Evolutionary conservation across 2,113 vertebrate species (phyloP), one percentile per base, ranked within the genome.

Genomic region (Zosterops borbonicus): DNA sequence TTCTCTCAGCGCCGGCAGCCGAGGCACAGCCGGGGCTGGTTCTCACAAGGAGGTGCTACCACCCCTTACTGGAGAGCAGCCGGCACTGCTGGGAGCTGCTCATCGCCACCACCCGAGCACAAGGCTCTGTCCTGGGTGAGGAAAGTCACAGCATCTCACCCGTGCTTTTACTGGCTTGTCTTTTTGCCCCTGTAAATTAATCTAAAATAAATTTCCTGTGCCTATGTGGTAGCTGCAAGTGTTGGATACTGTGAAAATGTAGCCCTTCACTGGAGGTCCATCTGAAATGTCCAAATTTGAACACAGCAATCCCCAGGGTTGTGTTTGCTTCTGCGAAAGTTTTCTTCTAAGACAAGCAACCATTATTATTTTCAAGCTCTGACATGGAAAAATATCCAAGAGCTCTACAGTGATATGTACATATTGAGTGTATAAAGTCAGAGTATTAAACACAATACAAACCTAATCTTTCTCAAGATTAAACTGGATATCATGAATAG

Each of bases 51-150:
- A 90, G 86, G 20, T 86, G 79, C 64, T 86, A 42, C 76, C 83
- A 90, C 68, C 89, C 60, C 89, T 92, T 58, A 10, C 90, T 86
- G 95, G 88, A 90, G 59, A 92, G 86, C 70, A 50, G 16, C 39
- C 1, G 52, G n/a, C 89, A 70, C 33, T 83, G 89, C 81, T n/a
- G 64, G 83, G 25, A 92, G 31, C 41, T 41, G 68, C 60, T 35
- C 73, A 35, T 0, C 2, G 5, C 8, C 1, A n/a, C 53, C 67
- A 7, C 19, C 49, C 39, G 7, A 33, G n/a, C 1, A 14, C 15
- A 13, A 27, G 9, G 27, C 2, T 65, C 78, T 74, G 71, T 7
- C 47, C 46, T 6, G 33, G 3, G 2, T 4, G 7, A 53, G 58
- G 15, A 49, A 28, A 25, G 25, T 4, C 16, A 24, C 16, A 64